Evolutionary conservation across 2,888 invertebrate genomes (phyloP).

Genomic region (Himalopsyche tibetana): DNA sequence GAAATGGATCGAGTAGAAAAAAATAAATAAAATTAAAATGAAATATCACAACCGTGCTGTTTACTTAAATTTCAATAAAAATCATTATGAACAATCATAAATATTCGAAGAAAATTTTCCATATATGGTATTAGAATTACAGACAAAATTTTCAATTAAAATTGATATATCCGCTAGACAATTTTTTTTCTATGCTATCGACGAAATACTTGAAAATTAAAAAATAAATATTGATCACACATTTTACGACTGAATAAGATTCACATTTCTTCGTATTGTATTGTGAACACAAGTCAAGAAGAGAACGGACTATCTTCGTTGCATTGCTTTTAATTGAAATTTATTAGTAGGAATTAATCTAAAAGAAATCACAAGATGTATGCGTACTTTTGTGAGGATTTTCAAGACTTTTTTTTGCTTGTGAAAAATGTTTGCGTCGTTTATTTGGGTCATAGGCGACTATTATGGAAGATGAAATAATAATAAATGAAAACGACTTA

Average conservation of each 20-base stretch:
- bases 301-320: slow-evolving; percentile 47
- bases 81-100: too few species aligned
- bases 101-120: too few species aligned
- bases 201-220: too few species aligned
- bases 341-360: slow-evolving; percentile 59
- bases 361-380: slow-evolving; percentile 42
- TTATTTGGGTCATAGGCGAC: slow-evolving; percentile 34
- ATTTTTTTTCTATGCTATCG: too few species aligned
- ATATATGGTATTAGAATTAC: too few species aligned
- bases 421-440: slow-evolving; percentile 17
- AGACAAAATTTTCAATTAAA: too few species aligned
- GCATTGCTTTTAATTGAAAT: slow-evolving; percentile 61
- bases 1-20: too few species aligned
- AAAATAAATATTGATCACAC: neutral
- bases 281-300: slow-evolving; percentile 44
- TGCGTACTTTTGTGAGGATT: slow-evolving; percentile 15
- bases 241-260: neutral
- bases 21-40: too few species aligned
- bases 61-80: too few species aligned
- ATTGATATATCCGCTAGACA: too few species aligned
- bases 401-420: slow-evolving; percentile 32
- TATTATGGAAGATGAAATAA: slow-evolving; percentile 18
- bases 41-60: too few species aligned
- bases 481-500: slow-evolving; percentile 19
- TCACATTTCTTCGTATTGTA: slow-evolving; percentile 26